Evolutionary conservation across 2,113 vertebrate species (phyloP), one percentile per base, ranked within the genome.

Genomic region (Burhinus oedicnemus): DNA sequence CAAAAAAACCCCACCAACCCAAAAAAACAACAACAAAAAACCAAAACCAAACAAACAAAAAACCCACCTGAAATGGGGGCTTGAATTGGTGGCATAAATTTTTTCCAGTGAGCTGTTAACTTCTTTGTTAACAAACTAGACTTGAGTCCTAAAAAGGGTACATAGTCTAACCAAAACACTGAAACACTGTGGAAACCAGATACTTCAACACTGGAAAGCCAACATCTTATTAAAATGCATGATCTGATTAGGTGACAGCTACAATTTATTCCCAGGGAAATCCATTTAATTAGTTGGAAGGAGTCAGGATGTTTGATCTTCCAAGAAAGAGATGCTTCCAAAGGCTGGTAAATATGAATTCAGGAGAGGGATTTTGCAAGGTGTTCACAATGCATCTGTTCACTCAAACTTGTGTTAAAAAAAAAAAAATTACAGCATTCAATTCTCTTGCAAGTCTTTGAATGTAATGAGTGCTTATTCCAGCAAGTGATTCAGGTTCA

Each of bases 201-300:
- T 29, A 47, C 52, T 80, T 82, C 54, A 90, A n/a, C 47, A 44
- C 75, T 69, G 42, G 58, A 77, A 89, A 92, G 32, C 45, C 49
- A 89, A 40, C 20, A 18, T 85, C 52, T 45, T 86, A 76, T 80
- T 93, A 92, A 93, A 95, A 66, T 87, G 52, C 34, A 34, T 38
- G 25, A 51, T 77, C 79, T 94, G 91, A 89, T 90, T 91, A 94
- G 69, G 77, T 95, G 93, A 55, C 83, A 93, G 58, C 58, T 77
- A 72, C 75, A 64, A 65, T 51, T 86, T 90, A 83, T 92, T 95
- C 88, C 83, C 89, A 40, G 16, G 54, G 36, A 90, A 95, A 83
- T 87, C 45, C 15, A 54, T 90, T 96, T 95, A 90, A 95, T 92
- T 86, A 86, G 58, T 81, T 95, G 72, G 62, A 94, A 94, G 60